These are phyloP conservation scores for Hylaeus volcanicus DNA, from an alignment of 1,140 invertebrate species.

Conservation along the genomic window DNA sequence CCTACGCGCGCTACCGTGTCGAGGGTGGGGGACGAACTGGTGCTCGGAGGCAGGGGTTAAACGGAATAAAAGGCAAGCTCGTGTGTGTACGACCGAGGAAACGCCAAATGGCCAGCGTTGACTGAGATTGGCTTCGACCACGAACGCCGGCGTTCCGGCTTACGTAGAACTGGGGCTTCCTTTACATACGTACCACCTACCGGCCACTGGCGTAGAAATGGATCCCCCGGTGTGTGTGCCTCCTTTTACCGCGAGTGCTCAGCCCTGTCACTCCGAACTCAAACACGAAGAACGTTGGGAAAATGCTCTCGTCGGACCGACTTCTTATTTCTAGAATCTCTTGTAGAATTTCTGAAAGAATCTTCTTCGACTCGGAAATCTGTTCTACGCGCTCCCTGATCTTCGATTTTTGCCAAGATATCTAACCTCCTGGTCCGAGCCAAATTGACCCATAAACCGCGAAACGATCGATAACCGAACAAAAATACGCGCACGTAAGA, in stretches of 20 bases:
- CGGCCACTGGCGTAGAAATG: slow-evolving; percentile 45
- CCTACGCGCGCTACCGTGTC: background rate
- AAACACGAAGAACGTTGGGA: too few relatives aligned
- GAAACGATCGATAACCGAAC: background rate
- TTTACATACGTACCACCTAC: slow-evolving; percentile 56
- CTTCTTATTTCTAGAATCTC: too few relatives aligned
- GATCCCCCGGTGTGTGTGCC: too few relatives aligned
- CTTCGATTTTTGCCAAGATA: too few relatives aligned
- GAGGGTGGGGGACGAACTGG: slow-evolving; percentile 25
- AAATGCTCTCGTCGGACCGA: too few relatives aligned
- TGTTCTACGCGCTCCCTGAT: background rate
- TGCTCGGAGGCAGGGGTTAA: slow-evolving; percentile 54
- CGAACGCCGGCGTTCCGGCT: slow-evolving; percentile 56
- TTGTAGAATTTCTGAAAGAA: too few relatives aligned
- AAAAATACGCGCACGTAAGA: background rate
- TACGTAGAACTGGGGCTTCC: slow-evolving; percentile 59
- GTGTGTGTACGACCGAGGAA: slow-evolving; percentile 69
- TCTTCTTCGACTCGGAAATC: background rate
- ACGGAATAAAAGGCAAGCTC: slow-evolving; percentile 74
- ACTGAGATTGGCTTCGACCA: slow-evolving; percentile 64
- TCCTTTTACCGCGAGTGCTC: background rate
- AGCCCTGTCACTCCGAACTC: too few relatives aligned
- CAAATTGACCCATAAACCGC: background rate
- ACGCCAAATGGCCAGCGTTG: slow-evolving; percentile 75
- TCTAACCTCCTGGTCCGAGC: background rate